Base-by-base conservation (phyloP, 2,888 invertebrate genomes). In the Ophion slaviceki region DNA sequence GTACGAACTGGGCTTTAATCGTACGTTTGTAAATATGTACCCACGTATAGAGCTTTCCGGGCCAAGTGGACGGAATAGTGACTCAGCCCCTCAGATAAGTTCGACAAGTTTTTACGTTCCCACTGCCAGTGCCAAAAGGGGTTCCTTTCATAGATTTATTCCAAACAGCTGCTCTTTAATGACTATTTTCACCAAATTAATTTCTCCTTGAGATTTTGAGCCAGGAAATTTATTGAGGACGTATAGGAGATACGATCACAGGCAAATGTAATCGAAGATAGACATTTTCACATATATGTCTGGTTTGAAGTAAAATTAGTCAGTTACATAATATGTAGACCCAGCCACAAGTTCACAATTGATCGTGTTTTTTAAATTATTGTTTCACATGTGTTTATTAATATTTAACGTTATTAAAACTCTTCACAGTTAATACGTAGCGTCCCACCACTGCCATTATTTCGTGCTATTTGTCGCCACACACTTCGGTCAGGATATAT, bases 1-100 rank as follows among this genome's bases (percentile, higher is more conserved):
- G 75, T 70, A 66, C 85, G 77, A 36, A 40, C 80, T 59, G 62
- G 61, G 80, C 68, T 40, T 47, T 47, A 66, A 17, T 67, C 68
- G n/a, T 59, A 40, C 47, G 74, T 45, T 67, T 68, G 75, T 57
- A 32, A 32, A 32, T 32, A 32, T 62, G 17, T 40, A 20, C 11
- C 61, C 36, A 61, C 59, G 59, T 61, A 40, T n/a, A 1, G n/a
- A 20, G n/a, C 32, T 36, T 72, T 72, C 14, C 40, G 17, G 53
- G 8, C 17, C 17, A 47, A 53, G 53, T 70, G 53, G 14, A 28
- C 28, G 40, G 24, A 28, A 24, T 5, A 17, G 28, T 28, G 14
- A 53, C 28, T 7, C 17, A 70, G 28, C 32, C 24, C 17, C 4
- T 5, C 17, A 67, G 40, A 70, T 47, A 53, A 28, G 53, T 17